phyloP scores from a whole-genome alignment of 1,140 invertebrate genomes.

The Rhyacophila brunnea region DNA sequence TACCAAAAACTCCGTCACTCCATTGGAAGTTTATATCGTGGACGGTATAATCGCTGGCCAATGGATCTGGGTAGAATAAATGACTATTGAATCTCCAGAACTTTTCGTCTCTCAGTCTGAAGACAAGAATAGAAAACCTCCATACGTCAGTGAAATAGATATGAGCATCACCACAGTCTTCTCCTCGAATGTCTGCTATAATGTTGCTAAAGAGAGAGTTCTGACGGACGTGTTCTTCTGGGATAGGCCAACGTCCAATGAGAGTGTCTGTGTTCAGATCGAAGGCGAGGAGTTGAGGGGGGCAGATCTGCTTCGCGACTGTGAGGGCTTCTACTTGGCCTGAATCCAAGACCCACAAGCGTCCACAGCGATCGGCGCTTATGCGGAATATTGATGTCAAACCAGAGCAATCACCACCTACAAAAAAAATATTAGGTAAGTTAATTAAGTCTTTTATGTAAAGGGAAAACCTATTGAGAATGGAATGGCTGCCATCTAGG shows the following conservation, averaged over 20 bases:
- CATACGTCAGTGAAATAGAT: conserved; percentile 75
- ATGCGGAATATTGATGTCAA: conserved; percentile 78
- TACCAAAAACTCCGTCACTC: conserved; percentile 78
- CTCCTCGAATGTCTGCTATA: conserved; percentile 62
- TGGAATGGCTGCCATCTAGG: no score
- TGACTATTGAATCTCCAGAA: conserved; percentile 76
- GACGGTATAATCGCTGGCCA: conserved; percentile 66
- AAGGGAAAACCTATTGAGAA: no score
- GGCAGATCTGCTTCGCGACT: conserved; percentile 68
- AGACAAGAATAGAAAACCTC: conserved; percentile 70
- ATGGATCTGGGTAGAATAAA: conserved; percentile 74
- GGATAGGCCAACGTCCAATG: conserved; percentile 62
- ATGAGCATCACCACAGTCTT: conserved; percentile 64
- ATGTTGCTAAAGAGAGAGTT: conserved; percentile 76
- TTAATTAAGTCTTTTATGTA: no score
- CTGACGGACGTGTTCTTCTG: conserved; percentile 64
- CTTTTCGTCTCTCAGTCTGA: conserved; percentile 60
- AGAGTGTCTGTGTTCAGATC: conserved; percentile 65
- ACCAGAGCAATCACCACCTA: conserved; percentile 56
- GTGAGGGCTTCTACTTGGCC: conserved; percentile 70
- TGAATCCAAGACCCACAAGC: conserved; percentile 76
- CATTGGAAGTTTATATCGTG: conserved; percentile 76
- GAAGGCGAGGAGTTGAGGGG: conserved; percentile 72
- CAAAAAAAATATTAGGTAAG: no score
- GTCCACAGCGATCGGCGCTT: conserved; percentile 65